A percentile compares a stretch with the other conserved stretches of the same genome.
Conservation (phyloP, 2,888 invertebrate species). For the Sphaerophoria rueppellii region DNA sequence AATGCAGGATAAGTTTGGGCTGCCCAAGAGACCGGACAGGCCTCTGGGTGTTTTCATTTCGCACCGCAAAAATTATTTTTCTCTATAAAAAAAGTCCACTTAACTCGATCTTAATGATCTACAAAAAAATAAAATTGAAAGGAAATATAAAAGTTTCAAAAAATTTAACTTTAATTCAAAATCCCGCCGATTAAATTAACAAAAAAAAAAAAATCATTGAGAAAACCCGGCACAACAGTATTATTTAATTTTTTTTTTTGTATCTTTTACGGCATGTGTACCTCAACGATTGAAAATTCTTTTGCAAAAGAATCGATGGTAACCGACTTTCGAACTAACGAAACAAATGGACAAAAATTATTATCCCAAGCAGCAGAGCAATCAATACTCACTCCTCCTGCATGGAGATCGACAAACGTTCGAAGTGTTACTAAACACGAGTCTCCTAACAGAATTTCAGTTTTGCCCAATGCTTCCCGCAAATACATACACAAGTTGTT, state of each 20-base stretch:
- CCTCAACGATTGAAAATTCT: slow-evolving; percentile 16
- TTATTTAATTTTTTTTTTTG: background rate
- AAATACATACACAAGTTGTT: slow-evolving; percentile 59
- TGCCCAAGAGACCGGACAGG: slow-evolving; percentile 80
- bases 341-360: slow-evolving; percentile 61
- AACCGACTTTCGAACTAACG: slow-evolving; percentile 55
- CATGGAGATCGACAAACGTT: slow-evolving; percentile 83
- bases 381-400: slow-evolving; percentile 78
- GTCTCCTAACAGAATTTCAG: slow-evolving; percentile 79
- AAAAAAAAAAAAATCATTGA: slow-evolving; percentile 57
- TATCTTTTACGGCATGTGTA: background rate
- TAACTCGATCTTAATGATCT: slow-evolving; percentile 38
- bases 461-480: slow-evolving; percentile 60
- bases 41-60: slow-evolving; percentile 80
- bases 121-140: slow-evolving; percentile 5
- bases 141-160: slow-evolving; percentile 28
- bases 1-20: slow-evolving; percentile 68
- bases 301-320: slow-evolving; percentile 33
- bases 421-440: slow-evolving; percentile 82
- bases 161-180: slow-evolving; percentile 34
- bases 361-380: slow-evolving; percentile 69
- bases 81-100: slow-evolving; percentile 21
- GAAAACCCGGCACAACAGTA: slow-evolving; percentile 31
- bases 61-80: slow-evolving; percentile 48
- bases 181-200: slow-evolving; percentile 51